Conservation (phyloP, 2,113 vertebrate species). For the Elephantulus edwardii region DNA sequence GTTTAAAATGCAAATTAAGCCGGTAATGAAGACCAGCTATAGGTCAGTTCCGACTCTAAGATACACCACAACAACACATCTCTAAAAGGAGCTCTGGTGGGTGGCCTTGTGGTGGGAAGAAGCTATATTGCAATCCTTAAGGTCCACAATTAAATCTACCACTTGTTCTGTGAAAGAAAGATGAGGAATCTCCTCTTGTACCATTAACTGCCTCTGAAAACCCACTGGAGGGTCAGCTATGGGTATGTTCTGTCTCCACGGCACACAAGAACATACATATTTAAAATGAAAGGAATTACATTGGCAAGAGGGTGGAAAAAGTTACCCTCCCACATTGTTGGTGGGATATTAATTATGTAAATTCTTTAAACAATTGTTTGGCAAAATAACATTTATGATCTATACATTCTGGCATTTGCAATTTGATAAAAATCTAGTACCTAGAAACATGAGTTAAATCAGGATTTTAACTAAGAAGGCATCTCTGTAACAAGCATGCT, state of each 20-base stretch:
- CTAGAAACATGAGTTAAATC: constrained; percentile 48
- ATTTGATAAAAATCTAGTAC: constrained; percentile 23
- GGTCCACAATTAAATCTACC: too few species aligned
- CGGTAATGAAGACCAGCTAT: not conserved
- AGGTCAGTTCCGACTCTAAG: too few species aligned
- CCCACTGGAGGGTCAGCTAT: too few species aligned
- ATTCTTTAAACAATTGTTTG: constrained; percentile 19
- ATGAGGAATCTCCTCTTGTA: too few species aligned
- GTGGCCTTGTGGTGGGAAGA: too few species aligned
- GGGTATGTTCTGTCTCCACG: too few species aligned
- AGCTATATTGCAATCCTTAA: too few species aligned
- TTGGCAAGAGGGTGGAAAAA: not conserved
- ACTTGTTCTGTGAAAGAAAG: too few species aligned
- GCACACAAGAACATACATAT: not conserved
- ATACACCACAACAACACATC: too few species aligned
- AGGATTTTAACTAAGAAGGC: constrained; percentile 1
- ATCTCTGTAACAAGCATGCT: not conserved
- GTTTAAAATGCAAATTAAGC: not conserved
- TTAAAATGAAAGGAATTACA: constrained; percentile 40
- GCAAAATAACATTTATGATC: constrained; percentile 1
- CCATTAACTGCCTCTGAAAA: too few species aligned
- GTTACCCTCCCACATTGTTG: not conserved
- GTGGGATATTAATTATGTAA: not conserved
- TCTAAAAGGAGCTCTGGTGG: too few species aligned
- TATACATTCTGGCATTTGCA: not conserved